Base-by-base conservation (phyloP, 1,140 invertebrate genomes). In the Calephelis virginiensis region DNA sequence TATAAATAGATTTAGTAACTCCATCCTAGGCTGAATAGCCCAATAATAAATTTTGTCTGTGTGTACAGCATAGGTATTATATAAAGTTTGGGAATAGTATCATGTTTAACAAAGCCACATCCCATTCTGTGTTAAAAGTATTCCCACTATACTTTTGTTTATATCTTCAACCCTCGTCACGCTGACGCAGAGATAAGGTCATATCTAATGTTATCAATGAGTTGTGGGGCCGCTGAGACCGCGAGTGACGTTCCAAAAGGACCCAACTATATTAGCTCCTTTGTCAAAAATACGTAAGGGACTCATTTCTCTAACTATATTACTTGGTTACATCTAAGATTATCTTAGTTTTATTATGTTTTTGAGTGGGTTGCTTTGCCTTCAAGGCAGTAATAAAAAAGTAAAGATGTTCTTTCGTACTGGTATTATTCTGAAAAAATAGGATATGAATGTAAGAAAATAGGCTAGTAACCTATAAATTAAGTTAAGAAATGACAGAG, bases 121-220 rank as follows among this genome's bases (percentile, higher is more conserved):
- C 40, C 40, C 40, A 43, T 43, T 43, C 40, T 43, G 40, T 40
- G 28, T n/a, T 28, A 47, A 63, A 48, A 63, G 62, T 63, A 37
- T 10, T 13, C 17, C 45, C 7, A 63, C 28, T 47, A 28, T 14
- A 13, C 48, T 50, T 64, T 64, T 71, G 69, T 64, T 71, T 69
- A 72, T 66, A 67, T 61, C 62, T 47, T 45, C 38, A 62, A 76
- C 76, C 76, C 76, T 76, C 70, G 74, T 76, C 76, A 78, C 66
- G 63, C 48, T 53, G 65, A 63, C 65, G 62, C 48, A 37, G 8
- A 72, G 76, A 78, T 78, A 78, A 67, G 67, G 76, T 76, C 74
- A 70, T 68, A 72, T 74, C 71, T 67, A 72, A 75, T 69, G 67
- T 71, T 75, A 77, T 77, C 75, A 71, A 68, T 77, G 73, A 73